Evolutionary conservation across 2,797 vertebrate genomes (phyloP).

Genomic region (Pelodytes ibericus): DNA sequence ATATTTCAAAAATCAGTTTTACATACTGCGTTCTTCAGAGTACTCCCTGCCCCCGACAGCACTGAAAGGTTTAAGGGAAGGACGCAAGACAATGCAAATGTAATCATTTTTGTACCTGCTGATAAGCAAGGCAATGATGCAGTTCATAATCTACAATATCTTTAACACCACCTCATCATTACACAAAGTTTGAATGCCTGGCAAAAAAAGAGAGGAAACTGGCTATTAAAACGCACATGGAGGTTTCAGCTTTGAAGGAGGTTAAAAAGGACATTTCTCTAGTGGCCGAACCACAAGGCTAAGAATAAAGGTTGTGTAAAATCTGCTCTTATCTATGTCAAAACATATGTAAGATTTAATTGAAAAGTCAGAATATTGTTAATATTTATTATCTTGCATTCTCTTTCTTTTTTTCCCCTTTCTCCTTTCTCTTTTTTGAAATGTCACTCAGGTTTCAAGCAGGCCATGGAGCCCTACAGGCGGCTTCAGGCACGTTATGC

Average conservation of each 20-base stretch:
- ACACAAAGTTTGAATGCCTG: slow-evolving; percentile 18
- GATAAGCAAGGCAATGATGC: too few relatives aligned
- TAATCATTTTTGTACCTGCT: too few relatives aligned
- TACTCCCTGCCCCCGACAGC: too few relatives aligned
- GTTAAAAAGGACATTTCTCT: slow-evolving; percentile 39
- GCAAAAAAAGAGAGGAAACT: background rate
- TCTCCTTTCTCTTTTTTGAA: slow-evolving; percentile 22
- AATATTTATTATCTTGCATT: slow-evolving; percentile 42
- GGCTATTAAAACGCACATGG: slow-evolving; percentile 20
- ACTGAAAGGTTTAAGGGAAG: too few relatives aligned
- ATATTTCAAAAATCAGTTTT: too few relatives aligned
- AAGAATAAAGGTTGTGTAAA: slow-evolving; percentile 35
- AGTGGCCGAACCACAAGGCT: slow-evolving; percentile 21
- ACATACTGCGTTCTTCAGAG: too few relatives aligned
- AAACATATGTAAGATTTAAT: slow-evolving; percentile 43
- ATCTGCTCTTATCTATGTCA: slow-evolving; percentile 37
- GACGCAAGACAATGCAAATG: too few relatives aligned
- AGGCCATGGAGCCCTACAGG: slow-evolving; percentile 26
- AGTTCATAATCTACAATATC: too few relatives aligned
- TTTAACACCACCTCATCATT: slow-evolving; percentile 19
- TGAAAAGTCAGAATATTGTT: slow-evolving; percentile 33
- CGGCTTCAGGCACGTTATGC: slow-evolving; percentile 38
- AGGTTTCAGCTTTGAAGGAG: slow-evolving; percentile 27
- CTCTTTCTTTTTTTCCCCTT: background rate
- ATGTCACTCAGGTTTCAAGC: slow-evolving; percentile 39